A percentile compares a stretch with the other conserved stretches of the same genome.
Conservation (phyloP, 2,113 vertebrate genomes). For the Oreochromis aureus region DNA sequence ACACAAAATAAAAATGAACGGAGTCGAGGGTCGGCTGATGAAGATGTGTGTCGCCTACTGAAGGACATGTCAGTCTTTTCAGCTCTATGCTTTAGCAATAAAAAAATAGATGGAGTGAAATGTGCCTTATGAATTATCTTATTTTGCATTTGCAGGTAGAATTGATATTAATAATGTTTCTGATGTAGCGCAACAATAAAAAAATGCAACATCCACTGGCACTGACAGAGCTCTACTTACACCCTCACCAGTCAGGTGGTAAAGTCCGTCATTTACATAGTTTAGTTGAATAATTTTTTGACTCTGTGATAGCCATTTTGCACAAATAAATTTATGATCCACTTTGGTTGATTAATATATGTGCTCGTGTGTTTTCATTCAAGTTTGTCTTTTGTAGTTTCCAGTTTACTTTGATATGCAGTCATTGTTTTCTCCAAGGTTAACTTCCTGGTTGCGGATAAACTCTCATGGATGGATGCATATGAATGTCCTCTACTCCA, state of each 20-base stretch:
- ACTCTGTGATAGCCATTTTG: neutral
- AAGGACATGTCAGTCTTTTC: neutral
- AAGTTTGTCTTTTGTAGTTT: neutral
- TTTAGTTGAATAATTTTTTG: neutral
- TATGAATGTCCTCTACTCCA: neutral
- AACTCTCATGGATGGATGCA: neutral
- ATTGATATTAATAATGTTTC: neutral
- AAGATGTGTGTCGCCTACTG: neutral
- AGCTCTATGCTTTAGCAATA: neutral
- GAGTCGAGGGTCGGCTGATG: neutral
- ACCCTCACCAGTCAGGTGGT: neutral
- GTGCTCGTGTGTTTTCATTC: neutral
- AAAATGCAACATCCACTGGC: neutral
- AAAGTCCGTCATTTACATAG: neutral
- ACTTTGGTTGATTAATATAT: neutral
- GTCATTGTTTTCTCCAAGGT: neutral
- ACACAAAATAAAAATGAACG: neutral
- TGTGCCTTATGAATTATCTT: neutral
- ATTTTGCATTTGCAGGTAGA: neutral
- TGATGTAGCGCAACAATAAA: neutral
- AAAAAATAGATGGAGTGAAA: neutral
- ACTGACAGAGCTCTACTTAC: neutral
- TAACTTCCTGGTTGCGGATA: neutral
- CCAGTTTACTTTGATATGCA: neutral
- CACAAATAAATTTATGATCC: neutral